Percentiles rank a stretch among this genome's conserved stretches.
These are phyloP conservation scores for Crotophaga sulcirostris DNA, from an alignment of 2,113 vertebrate species.

Conservation along the genomic window DNA sequence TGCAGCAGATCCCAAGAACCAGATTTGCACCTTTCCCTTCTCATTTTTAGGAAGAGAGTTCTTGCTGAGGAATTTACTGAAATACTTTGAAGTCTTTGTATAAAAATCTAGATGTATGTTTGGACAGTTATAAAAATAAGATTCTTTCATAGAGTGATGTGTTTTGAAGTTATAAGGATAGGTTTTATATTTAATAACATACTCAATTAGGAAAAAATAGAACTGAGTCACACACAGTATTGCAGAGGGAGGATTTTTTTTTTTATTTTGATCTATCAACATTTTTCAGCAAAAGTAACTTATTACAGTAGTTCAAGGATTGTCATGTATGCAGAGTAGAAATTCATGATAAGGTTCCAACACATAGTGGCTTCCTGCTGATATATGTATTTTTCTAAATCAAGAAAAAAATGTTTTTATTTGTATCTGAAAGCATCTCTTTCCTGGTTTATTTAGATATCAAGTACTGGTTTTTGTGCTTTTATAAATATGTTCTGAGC, in stretches of 20 bases:
- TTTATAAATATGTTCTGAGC: not conserved
- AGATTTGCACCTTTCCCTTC: accelerated
- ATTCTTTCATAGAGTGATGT: not conserved
- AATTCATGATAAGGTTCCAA: not conserved
- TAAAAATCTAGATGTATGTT: not conserved
- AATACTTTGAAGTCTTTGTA: not conserved
- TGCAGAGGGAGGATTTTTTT: not conserved
- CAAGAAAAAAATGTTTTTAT: not conserved
- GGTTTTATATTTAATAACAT: not conserved
- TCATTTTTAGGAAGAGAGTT: not conserved
- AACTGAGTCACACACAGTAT: not conserved
- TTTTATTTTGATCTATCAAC: not conserved
- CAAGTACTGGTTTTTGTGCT: not conserved
- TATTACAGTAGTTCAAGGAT: not conserved
- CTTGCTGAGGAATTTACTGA: not conserved
- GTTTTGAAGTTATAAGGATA: not conserved
- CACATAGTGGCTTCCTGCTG: not conserved
- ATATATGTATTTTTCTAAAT: not conserved
- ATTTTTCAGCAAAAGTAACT: not conserved
- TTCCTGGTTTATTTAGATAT: not conserved
- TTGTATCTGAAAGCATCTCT: not conserved
- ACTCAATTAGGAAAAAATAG: not conserved
- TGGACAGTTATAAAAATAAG: not conserved
- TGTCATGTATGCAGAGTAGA: not conserved
- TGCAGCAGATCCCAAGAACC: not conserved